phyloP scores from a whole-genome alignment of 2,113 vertebrate genomes.

The Thalassoma bifasciatum region DNA sequence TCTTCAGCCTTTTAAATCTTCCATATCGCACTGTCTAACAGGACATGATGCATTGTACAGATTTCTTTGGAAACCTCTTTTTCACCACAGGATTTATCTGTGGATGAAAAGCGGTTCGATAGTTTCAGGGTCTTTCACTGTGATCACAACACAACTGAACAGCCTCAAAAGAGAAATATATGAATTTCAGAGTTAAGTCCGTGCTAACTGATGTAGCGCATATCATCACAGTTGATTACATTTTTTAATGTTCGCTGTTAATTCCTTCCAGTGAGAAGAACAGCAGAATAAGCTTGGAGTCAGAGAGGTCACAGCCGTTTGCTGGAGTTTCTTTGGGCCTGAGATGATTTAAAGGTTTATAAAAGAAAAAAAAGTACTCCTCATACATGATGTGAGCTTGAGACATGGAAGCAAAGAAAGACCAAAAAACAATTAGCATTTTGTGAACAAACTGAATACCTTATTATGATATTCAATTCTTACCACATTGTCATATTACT shows the following conservation, averaged over 20 bases:
- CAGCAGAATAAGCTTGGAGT: slow-evolving; percentile 43
- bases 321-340: slow-evolving; percentile 7
- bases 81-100: slow-evolving; percentile 59
- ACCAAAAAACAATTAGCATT: background rate
- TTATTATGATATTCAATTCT: background rate
- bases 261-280: slow-evolving; percentile 26
- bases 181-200: slow-evolving; percentile 20
- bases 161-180: slow-evolving; percentile 62
- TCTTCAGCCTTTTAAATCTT: slow-evolving; percentile 40
- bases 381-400: slow-evolving; percentile 24
- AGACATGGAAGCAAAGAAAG: slow-evolving; percentile 39
- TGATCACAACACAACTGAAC: slow-evolving; percentile 74
- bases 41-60: slow-evolving; percentile 40
- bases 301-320: slow-evolving; percentile 1
- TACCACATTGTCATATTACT: too few relatives aligned
- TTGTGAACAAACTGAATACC: background rate
- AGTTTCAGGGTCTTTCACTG: slow-evolving; percentile 74
- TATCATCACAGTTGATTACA: slow-evolving; percentile 34
- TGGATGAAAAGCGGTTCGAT: slow-evolving; percentile 38
- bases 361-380: background rate
- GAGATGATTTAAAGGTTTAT: slow-evolving; percentile 11
- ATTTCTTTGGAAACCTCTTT: slow-evolving; percentile 33
- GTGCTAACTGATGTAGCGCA: slow-evolving; percentile 24
- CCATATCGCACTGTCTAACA: slow-evolving; percentile 1
- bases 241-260: slow-evolving; percentile 23